phyloP scores from a whole-genome alignment of 2,888 invertebrate genomes.

The Tipula vernalis region DNA sequence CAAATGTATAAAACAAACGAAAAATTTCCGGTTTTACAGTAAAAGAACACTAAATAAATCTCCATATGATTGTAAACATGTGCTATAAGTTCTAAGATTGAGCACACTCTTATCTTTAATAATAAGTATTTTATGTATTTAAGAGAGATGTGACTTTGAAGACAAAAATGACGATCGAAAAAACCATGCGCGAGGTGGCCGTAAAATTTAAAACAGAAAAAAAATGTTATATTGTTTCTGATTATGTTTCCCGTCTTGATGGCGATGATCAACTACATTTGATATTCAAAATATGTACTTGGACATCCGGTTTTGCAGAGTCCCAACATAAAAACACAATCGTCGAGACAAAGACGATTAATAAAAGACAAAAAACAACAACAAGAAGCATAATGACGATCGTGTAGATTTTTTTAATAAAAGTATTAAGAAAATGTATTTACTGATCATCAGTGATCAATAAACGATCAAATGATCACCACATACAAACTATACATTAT shows the following conservation, averaged over 20 bases:
- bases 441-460: not conserved
- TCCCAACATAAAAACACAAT: not conserved
- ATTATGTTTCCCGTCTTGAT: not conserved
- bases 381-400: not conserved
- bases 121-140: not conserved
- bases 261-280: not conserved
- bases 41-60: not conserved
- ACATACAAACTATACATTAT: not conserved
- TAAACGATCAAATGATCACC: not conserved
- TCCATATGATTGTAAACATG: not conserved
- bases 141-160: not conserved
- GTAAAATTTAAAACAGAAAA: not conserved
- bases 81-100: not conserved
- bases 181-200: not conserved
- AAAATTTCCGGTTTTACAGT: constrained; percentile 1
- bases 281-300: not conserved
- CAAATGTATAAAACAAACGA: not conserved
- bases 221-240: not conserved
- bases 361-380: not conserved
- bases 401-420: not conserved
- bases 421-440: not conserved
- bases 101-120: too few species aligned
- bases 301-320: not conserved
- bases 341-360: not conserved
- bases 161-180: not conserved